A percentile compares a stretch with the other conserved stretches of the same genome.
Evolutionary conservation across 2,888 invertebrate genomes (phyloP).

Genomic region (Eugnorisma glareosa): DNA sequence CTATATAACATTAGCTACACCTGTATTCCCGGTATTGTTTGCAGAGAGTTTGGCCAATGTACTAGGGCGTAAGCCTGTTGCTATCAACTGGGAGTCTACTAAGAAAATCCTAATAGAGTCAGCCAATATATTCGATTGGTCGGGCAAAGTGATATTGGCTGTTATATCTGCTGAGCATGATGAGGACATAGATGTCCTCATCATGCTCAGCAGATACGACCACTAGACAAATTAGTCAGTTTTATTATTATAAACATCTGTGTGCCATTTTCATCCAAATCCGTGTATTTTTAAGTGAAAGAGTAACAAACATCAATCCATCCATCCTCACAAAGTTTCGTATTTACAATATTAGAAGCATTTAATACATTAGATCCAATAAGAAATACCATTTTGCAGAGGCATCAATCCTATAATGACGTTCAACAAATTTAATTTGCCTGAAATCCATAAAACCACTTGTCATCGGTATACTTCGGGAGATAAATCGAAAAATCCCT

Average conservation of each 20-base stretch:
- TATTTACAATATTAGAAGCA: too few relatives aligned
- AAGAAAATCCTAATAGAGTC: neutral
- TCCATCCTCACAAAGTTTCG: too few relatives aligned
- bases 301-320: too few relatives aligned
- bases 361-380: neutral
- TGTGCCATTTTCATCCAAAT: too few relatives aligned
- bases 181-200: too few relatives aligned
- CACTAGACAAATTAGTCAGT: neutral
- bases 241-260: neutral
- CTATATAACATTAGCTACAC: neutral
- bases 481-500: slow-evolving; percentile 70
- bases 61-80: neutral
- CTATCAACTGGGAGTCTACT: neutral
- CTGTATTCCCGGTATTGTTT: neutral
- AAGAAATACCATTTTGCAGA: slow-evolving; percentile 1
- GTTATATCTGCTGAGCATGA: too few relatives aligned
- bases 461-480: slow-evolving; percentile 60
- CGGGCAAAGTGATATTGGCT: too few relatives aligned
- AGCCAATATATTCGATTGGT: too few relatives aligned
- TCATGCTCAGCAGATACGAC: neutral
- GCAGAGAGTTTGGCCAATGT: neutral
- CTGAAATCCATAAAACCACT: slow-evolving; percentile 61
- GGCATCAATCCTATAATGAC: slow-evolving; percentile 45
- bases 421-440: slow-evolving; percentile 56
- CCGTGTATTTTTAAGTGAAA: too few relatives aligned